Conservation (phyloP, 2,888 invertebrate genomes). For the Drosophila niveifrons region DNA sequence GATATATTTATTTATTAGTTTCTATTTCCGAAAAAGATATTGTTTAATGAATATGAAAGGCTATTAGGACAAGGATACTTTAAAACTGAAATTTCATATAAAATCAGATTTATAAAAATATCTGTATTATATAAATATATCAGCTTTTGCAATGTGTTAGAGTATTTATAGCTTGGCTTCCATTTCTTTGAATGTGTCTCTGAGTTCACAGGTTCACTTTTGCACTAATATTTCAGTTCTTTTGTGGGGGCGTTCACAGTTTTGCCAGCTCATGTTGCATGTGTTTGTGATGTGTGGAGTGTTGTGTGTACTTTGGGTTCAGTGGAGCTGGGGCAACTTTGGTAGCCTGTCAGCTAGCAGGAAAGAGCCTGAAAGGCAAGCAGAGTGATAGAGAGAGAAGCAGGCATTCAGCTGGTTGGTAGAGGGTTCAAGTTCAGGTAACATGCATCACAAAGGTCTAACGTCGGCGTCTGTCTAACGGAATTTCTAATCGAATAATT, state of each 20-base stretch:
- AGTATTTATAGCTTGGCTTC: slow-evolving; percentile 4
- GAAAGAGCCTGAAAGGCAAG: neutral
- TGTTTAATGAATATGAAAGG: too few species aligned
- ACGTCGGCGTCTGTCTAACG: slow-evolving; percentile 51
- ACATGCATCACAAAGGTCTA: slow-evolving; percentile 37
- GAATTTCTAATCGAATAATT: slow-evolving; percentile 77
- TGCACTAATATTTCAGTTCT: slow-evolving; percentile 41
- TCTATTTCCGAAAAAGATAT: too few species aligned
- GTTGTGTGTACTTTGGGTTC: slow-evolving; percentile 19
- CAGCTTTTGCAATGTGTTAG: neutral
- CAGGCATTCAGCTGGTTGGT: slow-evolving; percentile 16
- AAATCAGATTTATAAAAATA: too few species aligned
- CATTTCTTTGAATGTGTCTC: neutral
- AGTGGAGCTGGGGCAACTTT: slow-evolving; percentile 25
- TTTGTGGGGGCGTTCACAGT: slow-evolving; percentile 34
- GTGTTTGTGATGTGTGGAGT: slow-evolving; percentile 18
- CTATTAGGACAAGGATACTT: too few species aligned
- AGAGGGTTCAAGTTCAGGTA: slow-evolving; percentile 39
- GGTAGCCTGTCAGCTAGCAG: slow-evolving; percentile 9
- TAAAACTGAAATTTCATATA: too few species aligned
- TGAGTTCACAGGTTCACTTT: slow-evolving; percentile 16
- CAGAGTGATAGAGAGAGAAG: neutral
- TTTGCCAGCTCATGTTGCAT: slow-evolving; percentile 6
- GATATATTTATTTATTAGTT: too few species aligned
- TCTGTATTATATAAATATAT: too few species aligned